A percentile compares a stretch with the other conserved stretches of the same genome.
Conservation (phyloP, 2,888 invertebrate genomes). For the Aspidapion aeneum region DNA sequence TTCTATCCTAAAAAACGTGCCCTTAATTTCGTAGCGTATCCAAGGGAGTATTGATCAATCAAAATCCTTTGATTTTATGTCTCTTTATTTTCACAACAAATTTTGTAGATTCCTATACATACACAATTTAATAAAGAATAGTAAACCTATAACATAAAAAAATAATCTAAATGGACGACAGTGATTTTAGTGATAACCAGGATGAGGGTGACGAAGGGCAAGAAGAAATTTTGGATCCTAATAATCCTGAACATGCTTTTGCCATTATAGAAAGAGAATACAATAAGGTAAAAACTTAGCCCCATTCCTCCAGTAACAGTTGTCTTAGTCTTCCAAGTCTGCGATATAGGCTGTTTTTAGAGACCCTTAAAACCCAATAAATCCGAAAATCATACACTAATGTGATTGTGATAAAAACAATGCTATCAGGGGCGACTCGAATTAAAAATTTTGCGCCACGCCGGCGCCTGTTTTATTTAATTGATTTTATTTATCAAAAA, state of each 20-base stretch:
- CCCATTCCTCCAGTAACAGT: background rate
- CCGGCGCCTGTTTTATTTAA: too few relatives aligned
- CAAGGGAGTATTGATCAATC: background rate
- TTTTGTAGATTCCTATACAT: background rate
- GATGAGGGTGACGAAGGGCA: slow-evolving; percentile 36
- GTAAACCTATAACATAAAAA: too few relatives aligned
- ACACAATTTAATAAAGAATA: too few relatives aligned
- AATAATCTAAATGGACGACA: slow-evolving; percentile 40
- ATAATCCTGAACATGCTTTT: slow-evolving; percentile 45
- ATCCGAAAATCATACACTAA: too few relatives aligned
- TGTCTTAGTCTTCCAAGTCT: too few relatives aligned
- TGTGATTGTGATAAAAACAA: too few relatives aligned
- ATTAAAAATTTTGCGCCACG: too few relatives aligned
- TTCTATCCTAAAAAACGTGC: too few relatives aligned
- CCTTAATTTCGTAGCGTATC: background rate
- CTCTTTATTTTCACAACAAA: background rate
- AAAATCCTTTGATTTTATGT: background rate
- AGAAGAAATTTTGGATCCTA: slow-evolving; percentile 40
- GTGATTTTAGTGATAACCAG: slow-evolving; percentile 38
- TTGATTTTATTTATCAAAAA: too few relatives aligned
- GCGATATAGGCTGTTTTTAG: too few relatives aligned
- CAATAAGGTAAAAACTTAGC: slow-evolving; percentile 37
- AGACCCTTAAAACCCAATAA: too few relatives aligned
- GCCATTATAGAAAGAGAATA: slow-evolving; percentile 43
- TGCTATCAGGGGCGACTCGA: too few relatives aligned